Conservation (phyloP, 2,888 invertebrate genomes). For the Spatulosminthurus flaviceps region DNA sequence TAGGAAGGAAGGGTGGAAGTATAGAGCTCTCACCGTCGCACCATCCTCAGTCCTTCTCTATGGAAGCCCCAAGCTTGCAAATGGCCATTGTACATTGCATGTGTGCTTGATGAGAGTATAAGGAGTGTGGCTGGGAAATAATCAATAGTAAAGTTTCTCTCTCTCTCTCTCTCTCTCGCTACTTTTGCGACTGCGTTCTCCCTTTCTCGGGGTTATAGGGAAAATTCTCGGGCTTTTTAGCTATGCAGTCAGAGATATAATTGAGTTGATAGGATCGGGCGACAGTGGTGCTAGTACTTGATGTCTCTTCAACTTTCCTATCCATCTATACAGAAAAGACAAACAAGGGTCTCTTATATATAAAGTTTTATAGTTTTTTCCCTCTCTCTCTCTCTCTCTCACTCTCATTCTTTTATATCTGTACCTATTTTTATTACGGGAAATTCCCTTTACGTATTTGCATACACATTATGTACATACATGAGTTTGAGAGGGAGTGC, state of each 20-base stretch:
- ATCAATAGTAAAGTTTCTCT: conserved; percentile 36
- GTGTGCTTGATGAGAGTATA: background rate
- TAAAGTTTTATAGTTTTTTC: background rate
- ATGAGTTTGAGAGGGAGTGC: no score
- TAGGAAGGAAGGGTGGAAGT: background rate
- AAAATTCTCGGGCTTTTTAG: background rate
- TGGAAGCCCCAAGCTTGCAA: background rate
- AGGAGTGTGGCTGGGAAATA: background rate
- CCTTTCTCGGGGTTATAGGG: background rate
- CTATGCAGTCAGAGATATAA: background rate
- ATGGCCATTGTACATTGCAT: no score
- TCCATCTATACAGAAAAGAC: background rate
- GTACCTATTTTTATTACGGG: background rate
- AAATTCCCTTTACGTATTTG: no score
- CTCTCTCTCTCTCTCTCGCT: no score
- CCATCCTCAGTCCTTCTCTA: background rate
- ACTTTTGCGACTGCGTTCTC: conserved; percentile 38
- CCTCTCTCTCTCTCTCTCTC: conserved; percentile 1
- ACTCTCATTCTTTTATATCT: background rate
- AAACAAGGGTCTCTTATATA: no score
- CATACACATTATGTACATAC: background rate
- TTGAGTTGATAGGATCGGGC: no score
- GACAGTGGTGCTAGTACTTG: background rate
- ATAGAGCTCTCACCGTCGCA: background rate
- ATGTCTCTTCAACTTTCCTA: background rate